These are phyloP conservation scores for Serrognathus titanus DNA, from an alignment of 2,888 invertebrate genomes.

Conservation along the genomic window DNA sequence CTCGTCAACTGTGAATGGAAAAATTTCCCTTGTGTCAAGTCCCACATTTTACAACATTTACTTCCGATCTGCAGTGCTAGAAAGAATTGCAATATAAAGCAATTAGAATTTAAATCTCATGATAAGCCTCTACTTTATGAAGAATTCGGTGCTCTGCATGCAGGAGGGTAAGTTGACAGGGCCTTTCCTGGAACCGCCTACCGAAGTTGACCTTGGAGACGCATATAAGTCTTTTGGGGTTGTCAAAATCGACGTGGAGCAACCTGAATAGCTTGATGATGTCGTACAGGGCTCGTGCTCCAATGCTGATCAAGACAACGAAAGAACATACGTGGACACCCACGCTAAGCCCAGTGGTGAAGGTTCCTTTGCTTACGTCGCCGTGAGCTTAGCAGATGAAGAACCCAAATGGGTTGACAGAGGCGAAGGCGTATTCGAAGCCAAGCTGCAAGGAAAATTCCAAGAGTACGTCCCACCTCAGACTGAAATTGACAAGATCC, in stretches of 20 bases:
- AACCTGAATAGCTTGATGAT: slow-evolving; percentile 42
- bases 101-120: no score
- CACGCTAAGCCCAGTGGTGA: slow-evolving; percentile 46
- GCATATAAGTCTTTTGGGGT: slow-evolving; percentile 41
- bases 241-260: slow-evolving; percentile 29
- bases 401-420: slow-evolving; percentile 44
- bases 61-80: no score
- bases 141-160: slow-evolving; percentile 47
- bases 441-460: slow-evolving; percentile 35
- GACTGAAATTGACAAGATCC: slow-evolving; percentile 45
- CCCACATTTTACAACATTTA: no score
- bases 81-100: no score
- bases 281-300: slow-evolving; percentile 24
- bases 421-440: slow-evolving; percentile 39
- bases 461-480: slow-evolving; percentile 38
- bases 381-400: slow-evolving; percentile 46
- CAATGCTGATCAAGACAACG: slow-evolving; percentile 34
- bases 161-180: slow-evolving; percentile 44
- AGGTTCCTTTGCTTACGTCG: slow-evolving; percentile 51
- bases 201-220: slow-evolving; percentile 41
- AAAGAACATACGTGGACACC: slow-evolving; percentile 51
- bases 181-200: slow-evolving; percentile 43
- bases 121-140: no score
- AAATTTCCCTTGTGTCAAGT: no score
- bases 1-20: no score